Percentiles rank a stretch among this genome's conserved stretches.
Evolutionary conservation across 2,113 vertebrate species (phyloP).

Genomic region (Zonotrichia leucophrys): DNA sequence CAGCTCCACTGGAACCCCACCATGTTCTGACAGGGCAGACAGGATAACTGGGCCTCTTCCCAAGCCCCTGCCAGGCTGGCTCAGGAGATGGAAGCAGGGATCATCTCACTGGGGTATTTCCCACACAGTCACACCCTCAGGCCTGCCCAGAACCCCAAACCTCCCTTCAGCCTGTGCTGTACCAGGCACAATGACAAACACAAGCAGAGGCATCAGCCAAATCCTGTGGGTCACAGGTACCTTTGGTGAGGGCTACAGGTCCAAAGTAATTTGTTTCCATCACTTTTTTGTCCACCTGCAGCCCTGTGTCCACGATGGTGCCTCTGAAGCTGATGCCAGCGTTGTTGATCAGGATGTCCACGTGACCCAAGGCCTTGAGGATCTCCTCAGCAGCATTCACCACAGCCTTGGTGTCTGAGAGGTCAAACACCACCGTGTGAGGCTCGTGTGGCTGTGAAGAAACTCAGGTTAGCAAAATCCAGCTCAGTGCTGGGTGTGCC

Average conservation of each 20-base stretch:
- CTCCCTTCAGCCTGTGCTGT: neutral
- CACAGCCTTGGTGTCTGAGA: slow-evolving; percentile 76
- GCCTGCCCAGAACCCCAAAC: neutral
- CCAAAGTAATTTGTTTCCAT: slow-evolving; percentile 99
- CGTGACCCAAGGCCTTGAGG: slow-evolving; percentile 79
- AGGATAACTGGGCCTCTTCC: neutral
- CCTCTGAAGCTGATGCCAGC: slow-evolving; percentile 96
- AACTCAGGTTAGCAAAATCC: neutral
- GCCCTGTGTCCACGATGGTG: slow-evolving; percentile 80
- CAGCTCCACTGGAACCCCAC: neutral
- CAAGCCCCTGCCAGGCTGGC: neutral
- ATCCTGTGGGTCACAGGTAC: slow-evolving; percentile 28
- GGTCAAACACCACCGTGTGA: slow-evolving; percentile 84
- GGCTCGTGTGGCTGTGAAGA: slow-evolving; percentile 80
- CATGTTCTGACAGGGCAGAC: rapidly evolving
- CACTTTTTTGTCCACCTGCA: slow-evolving; percentile 87
- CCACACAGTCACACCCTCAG: neutral
- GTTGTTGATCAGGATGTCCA: slow-evolving; percentile 94
- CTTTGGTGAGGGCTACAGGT: slow-evolving; percentile 92
- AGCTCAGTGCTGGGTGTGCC: neutral
- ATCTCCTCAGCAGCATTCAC: slow-evolving; percentile 81
- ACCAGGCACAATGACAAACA: neutral
- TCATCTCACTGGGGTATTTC: neutral
- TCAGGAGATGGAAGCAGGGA: neutral
- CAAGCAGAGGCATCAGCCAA: neutral